These are phyloP conservation scores for Drosophila punjabiensis DNA, from an alignment of 1,140 invertebrate species.

Conservation along the genomic window DNA sequence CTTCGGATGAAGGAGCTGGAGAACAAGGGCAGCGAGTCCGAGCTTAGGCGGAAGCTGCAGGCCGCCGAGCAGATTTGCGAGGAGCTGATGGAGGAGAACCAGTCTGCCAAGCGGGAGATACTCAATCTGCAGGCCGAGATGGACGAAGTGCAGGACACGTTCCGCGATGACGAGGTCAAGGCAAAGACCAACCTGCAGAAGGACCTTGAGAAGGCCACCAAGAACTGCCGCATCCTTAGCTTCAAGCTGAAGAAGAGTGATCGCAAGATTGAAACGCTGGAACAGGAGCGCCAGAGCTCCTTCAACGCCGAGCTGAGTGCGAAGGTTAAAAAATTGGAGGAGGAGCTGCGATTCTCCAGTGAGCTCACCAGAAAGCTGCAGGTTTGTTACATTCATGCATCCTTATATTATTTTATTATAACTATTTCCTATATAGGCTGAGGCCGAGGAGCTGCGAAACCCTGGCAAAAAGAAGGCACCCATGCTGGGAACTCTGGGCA, in stretches of 20 bases:
- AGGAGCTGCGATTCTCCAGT: constrained; percentile 93
- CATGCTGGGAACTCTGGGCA: constrained; percentile 86
- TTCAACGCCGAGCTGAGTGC: constrained; percentile 87
- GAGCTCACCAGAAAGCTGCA: constrained; percentile 89
- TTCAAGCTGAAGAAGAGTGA: constrained; percentile 99
- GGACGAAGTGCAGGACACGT: constrained; percentile 99
- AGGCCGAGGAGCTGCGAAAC: constrained; percentile 87
- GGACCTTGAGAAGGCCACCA: constrained; percentile 97
- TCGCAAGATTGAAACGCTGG: constrained; percentile 94
- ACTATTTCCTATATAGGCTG: constrained; percentile 65
- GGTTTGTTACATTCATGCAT: constrained; percentile 36
- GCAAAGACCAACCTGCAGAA: constrained; percentile 98
- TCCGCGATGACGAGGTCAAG: constrained; percentile 98
- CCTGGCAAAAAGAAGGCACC: constrained; percentile 88
- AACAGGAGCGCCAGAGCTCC: constrained; percentile 92
- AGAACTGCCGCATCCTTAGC: constrained; percentile 99
- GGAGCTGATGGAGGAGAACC: constrained; percentile 98
- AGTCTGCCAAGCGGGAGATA: constrained; percentile 97
- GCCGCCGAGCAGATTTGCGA: constrained; percentile 95
- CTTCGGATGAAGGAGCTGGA: constrained; percentile 91
- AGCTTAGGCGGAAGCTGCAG: constrained; percentile 91
- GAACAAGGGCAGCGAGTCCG: constrained; percentile 87
- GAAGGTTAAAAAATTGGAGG: constrained; percentile 91
- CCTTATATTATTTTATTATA: constrained; percentile 1
- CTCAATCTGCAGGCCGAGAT: constrained; percentile 97